Base-by-base conservation (phyloP, 2,113 vertebrate genomes). In the Arothron firmamentum region DNA sequence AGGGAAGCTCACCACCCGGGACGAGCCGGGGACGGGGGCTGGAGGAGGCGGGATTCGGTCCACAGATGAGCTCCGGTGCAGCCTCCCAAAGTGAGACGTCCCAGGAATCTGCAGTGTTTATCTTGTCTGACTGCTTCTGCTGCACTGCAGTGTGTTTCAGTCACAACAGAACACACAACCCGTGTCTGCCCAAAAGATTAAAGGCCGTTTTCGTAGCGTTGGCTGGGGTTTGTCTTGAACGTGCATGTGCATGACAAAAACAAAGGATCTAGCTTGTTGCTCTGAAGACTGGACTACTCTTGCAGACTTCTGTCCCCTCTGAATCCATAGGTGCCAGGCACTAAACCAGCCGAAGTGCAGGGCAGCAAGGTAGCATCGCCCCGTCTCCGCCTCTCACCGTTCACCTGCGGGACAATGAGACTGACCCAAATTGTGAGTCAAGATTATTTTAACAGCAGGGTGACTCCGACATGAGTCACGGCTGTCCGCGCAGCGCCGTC, bases 391-490 rank as follows among this genome's bases (percentile, higher is more conserved):
- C 57, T 54, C 25, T 2, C 23, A 31, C 38, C 14, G 5, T 62
- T 54, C 56, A 57, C 52, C 59, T 65, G 53, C 50, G 59, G 63
- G 54, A 72, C 62, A 68, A 28, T 52, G 38, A 60, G 50, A 52
- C 45, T 53, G 60, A 68, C 63, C 59, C 52, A 56, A 34, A 58
- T 25, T 71, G 55, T 62, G 47, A 41, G 56, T 52, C 42, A 23
- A 15, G 75, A 71, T 74, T 81, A 71, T 75, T 83, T 78, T 83
- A 72, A 75, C 72, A 52, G 49, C 18, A 28, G 49, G 63, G 50
- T 67, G 77, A 71, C 61, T 74, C 62, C 59, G 49, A 58, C 59
- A 57, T 87, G 80, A 79, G 62, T 83, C 85, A 83, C 59, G 67
- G 64, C 31, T 71, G 68, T 77, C 77, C 31, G 34, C 58, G 51